A percentile compares a stretch with the other conserved stretches of the same genome.
These are phyloP conservation scores for Clarias fuscus DNA, from an alignment of 2,797 vertebrate species.

Conservation along the genomic window DNA sequence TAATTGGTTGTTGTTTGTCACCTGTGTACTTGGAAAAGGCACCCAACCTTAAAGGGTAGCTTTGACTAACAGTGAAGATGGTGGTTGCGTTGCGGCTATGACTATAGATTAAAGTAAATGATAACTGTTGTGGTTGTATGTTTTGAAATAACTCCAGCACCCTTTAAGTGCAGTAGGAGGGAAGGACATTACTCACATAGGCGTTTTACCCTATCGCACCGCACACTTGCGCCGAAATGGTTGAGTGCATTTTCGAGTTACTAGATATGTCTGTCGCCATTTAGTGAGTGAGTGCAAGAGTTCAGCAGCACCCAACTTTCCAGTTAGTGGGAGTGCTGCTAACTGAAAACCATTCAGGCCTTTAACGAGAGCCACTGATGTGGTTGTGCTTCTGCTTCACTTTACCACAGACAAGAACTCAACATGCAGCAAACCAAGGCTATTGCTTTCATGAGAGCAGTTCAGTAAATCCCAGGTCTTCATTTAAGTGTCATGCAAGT, in stretches of 20 bases:
- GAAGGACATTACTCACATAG: constrained; percentile 3
- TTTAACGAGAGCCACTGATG: constrained; percentile 43
- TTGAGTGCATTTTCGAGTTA: constrained; percentile 11
- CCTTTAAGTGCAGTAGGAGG: not conserved
- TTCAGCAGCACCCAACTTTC: constrained; percentile 33
- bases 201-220: not conserved
- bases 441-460: constrained; percentile 34
- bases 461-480: constrained; percentile 30
- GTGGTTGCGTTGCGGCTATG: not conserved
- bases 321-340: constrained; percentile 34
- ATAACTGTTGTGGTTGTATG: not conserved
- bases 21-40: not conserved
- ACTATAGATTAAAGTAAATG: constrained; percentile 5
- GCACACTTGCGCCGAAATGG: constrained; percentile 6
- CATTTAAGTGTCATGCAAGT: constrained; percentile 35
- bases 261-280: constrained; percentile 25
- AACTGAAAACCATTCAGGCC: constrained; percentile 40
- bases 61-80: not conserved
- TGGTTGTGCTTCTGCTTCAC: constrained; percentile 35
- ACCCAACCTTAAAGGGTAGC: too few species aligned
- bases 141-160: not conserved
- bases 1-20: not conserved
- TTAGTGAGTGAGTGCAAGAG: constrained; percentile 44
- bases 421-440: constrained; percentile 17
- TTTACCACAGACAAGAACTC: constrained; percentile 40